Evolutionary conservation across 2,113 vertebrate genomes (phyloP).

Genomic region (Stegastes partitus): DNA sequence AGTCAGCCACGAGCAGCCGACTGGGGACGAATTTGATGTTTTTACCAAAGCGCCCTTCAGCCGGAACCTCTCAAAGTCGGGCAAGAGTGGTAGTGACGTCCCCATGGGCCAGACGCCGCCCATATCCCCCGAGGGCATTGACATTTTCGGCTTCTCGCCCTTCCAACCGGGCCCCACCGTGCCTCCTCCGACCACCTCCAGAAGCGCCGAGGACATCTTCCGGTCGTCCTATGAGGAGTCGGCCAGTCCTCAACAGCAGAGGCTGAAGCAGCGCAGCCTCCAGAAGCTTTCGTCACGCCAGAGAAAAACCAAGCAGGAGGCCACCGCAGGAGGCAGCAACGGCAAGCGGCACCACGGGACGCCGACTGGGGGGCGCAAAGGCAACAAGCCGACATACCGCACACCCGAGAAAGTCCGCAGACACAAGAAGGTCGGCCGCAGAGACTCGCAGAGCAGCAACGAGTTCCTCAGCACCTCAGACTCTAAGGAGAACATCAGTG

Average conservation of each 20-base stretch:
- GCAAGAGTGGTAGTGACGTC: slow-evolving; percentile 56
- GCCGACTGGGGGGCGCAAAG: slow-evolving; percentile 88
- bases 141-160: slow-evolving; percentile 92
- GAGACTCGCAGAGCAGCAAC: slow-evolving; percentile 97
- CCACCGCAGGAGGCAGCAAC: slow-evolving; percentile 78
- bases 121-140: slow-evolving; percentile 83
- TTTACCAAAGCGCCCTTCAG: slow-evolving; percentile 96
- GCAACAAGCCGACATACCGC: slow-evolving; percentile 89
- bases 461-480: slow-evolving; percentile 94
- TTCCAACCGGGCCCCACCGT: slow-evolving; percentile 86
- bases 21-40: slow-evolving; percentile 92
- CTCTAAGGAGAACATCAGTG: slow-evolving; percentile 96
- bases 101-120: slow-evolving; percentile 79
- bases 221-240: slow-evolving; percentile 88
- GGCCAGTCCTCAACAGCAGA: slow-evolving; percentile 88
- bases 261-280: slow-evolving; percentile 91
- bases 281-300: slow-evolving; percentile 93
- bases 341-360: slow-evolving; percentile 95
- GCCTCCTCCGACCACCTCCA: slow-evolving; percentile 63
- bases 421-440: slow-evolving; percentile 90
- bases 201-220: slow-evolving; percentile 89
- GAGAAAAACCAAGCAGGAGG: slow-evolving; percentile 92
- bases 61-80: slow-evolving; percentile 85
- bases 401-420: slow-evolving; percentile 92
- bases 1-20: slow-evolving; percentile 69